Base-by-base conservation (phyloP, 2,888 invertebrate genomes). In the Spisula subtruncata region DNA sequence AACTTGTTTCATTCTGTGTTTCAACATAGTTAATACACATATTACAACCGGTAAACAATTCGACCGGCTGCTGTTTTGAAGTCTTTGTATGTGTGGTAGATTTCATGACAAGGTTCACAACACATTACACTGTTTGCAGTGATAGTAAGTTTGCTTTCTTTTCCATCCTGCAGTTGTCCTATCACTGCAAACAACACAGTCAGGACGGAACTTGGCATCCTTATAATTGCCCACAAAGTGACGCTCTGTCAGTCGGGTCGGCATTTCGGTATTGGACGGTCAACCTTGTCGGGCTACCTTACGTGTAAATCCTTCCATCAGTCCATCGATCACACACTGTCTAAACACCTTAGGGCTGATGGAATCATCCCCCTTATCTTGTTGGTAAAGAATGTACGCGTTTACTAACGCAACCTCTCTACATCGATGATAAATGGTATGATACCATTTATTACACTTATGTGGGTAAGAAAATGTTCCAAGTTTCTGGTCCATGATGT, bases 331-430 rank as follows among this genome's bases (percentile, higher is more conserved):
- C 10, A 92, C 85, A 18, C 71, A 12, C 29, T 88, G 81, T 35
- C 91, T 80, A 66, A 90, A 92, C 18, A 25, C 16, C 75, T 54
- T 88, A 14, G 81, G 14, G 20, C 20, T 84, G 71, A 14, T 32
- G 4, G 32, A 4, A 25, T 51, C 46, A 35, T 81, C 81, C 18
- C 51, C 25, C 20, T 51, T 54, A 79, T 88, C 20, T 25, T 91
- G 51, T 10, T 48, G n/a, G 80, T 89, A 93, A 51, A 93, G 20
- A 79, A 92, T 92, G 71, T 92, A 92, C 4, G 86, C 89, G 86
- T 92, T 92, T 6, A 90, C 90, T 0, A 93, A 54, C 0, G 92
- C 92, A 4, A 90, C 89, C 54, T 93, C 91, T 16, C 86, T 66
- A 79, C 71, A 35, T 16, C 86, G 18, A 80, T 86, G 86, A 35